These are phyloP conservation scores for Euwallacea fornicatus DNA, from an alignment of 1,140 invertebrate genomes.

Conservation along the genomic window DNA sequence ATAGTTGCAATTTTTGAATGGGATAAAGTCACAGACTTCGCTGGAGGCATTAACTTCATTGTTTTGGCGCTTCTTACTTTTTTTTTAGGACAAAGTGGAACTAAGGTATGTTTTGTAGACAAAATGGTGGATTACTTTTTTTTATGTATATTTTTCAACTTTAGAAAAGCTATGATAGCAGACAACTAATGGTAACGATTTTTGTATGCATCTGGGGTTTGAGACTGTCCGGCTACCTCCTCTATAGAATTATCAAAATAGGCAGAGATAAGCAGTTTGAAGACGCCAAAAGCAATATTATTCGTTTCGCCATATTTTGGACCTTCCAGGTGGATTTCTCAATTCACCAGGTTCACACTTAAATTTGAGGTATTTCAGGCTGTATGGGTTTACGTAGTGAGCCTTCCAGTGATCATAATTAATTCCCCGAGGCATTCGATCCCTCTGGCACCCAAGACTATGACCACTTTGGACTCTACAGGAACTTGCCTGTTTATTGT, in stretches of 20 bases:
- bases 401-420: slow-evolving; percentile 87
- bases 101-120: slow-evolving; percentile 58
- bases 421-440: slow-evolving; percentile 83
- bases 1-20: slow-evolving; percentile 83
- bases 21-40: slow-evolving; percentile 91
- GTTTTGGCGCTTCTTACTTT: slow-evolving; percentile 85
- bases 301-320: slow-evolving; percentile 88
- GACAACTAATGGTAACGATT: slow-evolving; percentile 84
- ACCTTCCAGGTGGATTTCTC: slow-evolving; percentile 75
- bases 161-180: slow-evolving; percentile 74
- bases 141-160: slow-evolving; percentile 37
- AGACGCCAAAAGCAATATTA: slow-evolving; percentile 81
- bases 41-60: slow-evolving; percentile 89
- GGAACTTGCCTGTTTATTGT: slow-evolving; percentile 81
- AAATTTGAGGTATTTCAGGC: slow-evolving; percentile 60
- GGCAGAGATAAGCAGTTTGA: slow-evolving; percentile 89
- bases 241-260: slow-evolving; percentile 86
- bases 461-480: slow-evolving; percentile 81
- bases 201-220: slow-evolving; percentile 86
- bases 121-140: slow-evolving; percentile 1
- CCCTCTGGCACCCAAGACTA: slow-evolving; percentile 75
- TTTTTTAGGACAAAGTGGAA: slow-evolving; percentile 75
- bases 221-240: slow-evolving; percentile 79
- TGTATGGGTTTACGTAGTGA: slow-evolving; percentile 90
- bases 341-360: not conserved